phyloP scores from a whole-genome alignment of 2,797 vertebrate genomes.

The Epinephelus awoara region DNA sequence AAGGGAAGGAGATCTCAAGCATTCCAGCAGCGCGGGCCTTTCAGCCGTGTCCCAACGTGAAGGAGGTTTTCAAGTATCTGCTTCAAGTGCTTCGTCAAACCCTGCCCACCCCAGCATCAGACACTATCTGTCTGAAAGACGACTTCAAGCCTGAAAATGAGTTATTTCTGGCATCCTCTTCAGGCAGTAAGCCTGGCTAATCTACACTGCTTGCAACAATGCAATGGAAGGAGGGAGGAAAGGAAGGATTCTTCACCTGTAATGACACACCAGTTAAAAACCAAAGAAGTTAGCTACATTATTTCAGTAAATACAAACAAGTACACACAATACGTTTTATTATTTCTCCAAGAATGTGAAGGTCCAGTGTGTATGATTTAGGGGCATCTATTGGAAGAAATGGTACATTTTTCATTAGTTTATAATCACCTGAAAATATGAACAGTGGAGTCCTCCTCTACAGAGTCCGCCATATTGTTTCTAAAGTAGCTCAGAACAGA shows the following conservation, averaged over 20 bases:
- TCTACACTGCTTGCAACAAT: neutral
- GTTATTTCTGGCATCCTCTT: conserved; percentile 31
- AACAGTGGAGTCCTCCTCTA: too few species aligned
- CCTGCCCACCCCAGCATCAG: conserved; percentile 26
- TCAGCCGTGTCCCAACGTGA: conserved; percentile 74
- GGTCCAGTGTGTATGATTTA: too few species aligned
- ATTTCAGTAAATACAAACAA: too few species aligned
- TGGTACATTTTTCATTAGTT: too few species aligned
- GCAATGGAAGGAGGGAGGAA: neutral
- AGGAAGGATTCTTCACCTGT: neutral
- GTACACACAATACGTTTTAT: too few species aligned
- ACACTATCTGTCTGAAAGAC: conserved; percentile 23
- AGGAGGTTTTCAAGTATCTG: conserved; percentile 65
- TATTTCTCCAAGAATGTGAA: too few species aligned
- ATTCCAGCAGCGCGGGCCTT: conserved; percentile 69
- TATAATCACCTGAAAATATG: too few species aligned
- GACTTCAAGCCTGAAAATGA: conserved; percentile 8
- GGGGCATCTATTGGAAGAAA: too few species aligned
- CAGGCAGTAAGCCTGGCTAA: conserved; percentile 1
- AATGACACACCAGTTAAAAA: neutral
- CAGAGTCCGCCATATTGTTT: too few species aligned
- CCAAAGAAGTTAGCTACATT: too few species aligned
- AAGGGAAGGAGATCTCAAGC: conserved; percentile 33
- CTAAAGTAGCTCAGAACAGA: too few species aligned
- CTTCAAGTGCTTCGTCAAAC: conserved; percentile 34